phyloP scores from a whole-genome alignment of 2,888 invertebrate species.

The Ectemnius continuus region DNA sequence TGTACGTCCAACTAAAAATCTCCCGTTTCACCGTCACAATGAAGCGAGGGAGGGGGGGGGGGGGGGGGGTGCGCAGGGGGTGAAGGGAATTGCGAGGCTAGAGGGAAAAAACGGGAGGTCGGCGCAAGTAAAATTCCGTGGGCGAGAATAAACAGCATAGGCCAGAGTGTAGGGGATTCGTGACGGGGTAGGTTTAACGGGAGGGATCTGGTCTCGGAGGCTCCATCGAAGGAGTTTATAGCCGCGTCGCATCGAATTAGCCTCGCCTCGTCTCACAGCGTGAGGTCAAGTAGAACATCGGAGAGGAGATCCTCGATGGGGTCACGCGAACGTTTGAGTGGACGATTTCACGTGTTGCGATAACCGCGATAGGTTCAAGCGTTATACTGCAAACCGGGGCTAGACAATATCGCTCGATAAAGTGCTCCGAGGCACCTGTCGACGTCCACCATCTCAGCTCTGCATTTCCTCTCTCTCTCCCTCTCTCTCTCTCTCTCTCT shows the following conservation, averaged over 20 bases:
- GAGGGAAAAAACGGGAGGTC: too few relatives aligned
- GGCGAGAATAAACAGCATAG: conserved; percentile 5
- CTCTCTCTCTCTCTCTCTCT: conserved; percentile 18
- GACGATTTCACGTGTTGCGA: conserved; percentile 53
- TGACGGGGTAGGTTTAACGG: neutral
- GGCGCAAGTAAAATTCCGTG: neutral
- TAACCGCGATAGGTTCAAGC: conserved; percentile 42
- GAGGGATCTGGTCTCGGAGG: conserved; percentile 5
- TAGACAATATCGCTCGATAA: conserved; percentile 42
- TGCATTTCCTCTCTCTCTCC: conserved; percentile 40
- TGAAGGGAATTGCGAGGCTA: too few relatives aligned
- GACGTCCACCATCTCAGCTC: conserved; percentile 49
- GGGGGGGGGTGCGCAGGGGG: too few relatives aligned
- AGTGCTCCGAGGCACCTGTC: conserved; percentile 47
- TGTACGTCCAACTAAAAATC: too few relatives aligned
- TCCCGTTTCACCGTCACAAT: too few relatives aligned
- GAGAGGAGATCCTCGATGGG: conserved; percentile 40
- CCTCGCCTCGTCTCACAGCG: conserved; percentile 28
- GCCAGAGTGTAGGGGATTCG: neutral
- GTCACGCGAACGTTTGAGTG: conserved; percentile 49
- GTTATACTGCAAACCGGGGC: conserved; percentile 5
- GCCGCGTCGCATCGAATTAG: conserved; percentile 42
- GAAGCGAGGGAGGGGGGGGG: too few relatives aligned
- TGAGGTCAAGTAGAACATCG: conserved; percentile 40
- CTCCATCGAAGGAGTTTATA: conserved; percentile 31